These are phyloP conservation scores for Prosapia bicincta DNA, from an alignment of 2,888 invertebrate genomes.

Conservation along the genomic window DNA sequence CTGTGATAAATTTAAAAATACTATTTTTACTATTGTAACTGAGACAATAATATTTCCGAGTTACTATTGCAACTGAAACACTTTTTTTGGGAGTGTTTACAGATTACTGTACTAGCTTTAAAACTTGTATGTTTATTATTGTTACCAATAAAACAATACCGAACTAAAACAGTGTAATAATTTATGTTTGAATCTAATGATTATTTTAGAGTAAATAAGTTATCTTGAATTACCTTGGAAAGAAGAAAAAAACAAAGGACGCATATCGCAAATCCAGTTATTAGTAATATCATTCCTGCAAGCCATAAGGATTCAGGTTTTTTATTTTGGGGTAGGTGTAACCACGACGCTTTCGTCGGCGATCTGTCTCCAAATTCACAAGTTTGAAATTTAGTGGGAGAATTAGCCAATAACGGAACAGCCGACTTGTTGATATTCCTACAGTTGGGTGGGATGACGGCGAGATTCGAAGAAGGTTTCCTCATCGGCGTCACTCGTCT, in stretches of 20 bases:
- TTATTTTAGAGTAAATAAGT: too few species aligned
- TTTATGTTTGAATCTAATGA: too few species aligned
- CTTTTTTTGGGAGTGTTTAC: too few species aligned
- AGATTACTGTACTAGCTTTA: too few species aligned
- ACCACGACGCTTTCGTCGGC: background rate
- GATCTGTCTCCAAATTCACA: background rate
- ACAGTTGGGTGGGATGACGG: background rate
- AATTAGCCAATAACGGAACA: background rate
- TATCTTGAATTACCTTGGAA: background rate
- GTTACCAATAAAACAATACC: too few species aligned
- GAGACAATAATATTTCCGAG: too few species aligned
- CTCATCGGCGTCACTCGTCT: background rate
- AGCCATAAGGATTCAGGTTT: background rate
- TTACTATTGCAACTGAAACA: too few species aligned
- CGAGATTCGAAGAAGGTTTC: background rate
- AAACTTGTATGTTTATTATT: too few species aligned
- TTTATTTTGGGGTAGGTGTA: background rate
- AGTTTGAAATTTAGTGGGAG: background rate
- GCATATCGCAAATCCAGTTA: background rate
- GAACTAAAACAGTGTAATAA: too few species aligned
- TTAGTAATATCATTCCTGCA: background rate
- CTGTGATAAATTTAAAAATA: too few species aligned
- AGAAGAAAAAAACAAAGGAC: background rate
- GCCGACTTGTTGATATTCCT: background rate
- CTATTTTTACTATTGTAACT: too few species aligned